Evolutionary conservation across 1,140 invertebrate genomes (phyloP), one percentile per base, ranked within the genome.

Genomic region (Drosophila bocqueti): DNA sequence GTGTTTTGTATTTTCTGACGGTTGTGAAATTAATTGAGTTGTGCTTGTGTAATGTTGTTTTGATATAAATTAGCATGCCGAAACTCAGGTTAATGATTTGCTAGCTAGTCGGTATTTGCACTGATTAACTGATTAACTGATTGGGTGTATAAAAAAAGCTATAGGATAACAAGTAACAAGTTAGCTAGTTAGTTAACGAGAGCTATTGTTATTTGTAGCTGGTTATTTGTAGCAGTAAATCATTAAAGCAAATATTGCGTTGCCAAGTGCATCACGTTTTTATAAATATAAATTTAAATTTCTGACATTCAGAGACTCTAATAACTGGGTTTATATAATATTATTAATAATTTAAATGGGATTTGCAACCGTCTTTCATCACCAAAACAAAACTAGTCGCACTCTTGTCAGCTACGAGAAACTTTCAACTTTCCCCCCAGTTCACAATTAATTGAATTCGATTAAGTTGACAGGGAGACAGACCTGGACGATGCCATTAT

Each of bases 401-500:
- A 43, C 43, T 43, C n/a, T 43, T 4, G 26, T 18, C 49, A 50
- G 10, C n/a, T 7, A 13, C 18, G 11, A 1, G 1, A 18, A 21
- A 15, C n/a, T 15, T 21, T 36, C n/a, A 21, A n/a, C 43, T 45
- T 21, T 11, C 5, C 10, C 9, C 26, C 4, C 9, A 1, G 24
- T 49, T 52, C 38, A 57, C 36, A 57, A 57, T 40, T 57, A 57
- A 57, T 57, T 57, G 54, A 57, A 10, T 57, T 57, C 36, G 54
- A 40, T 57, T 57, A 40, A 26, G 54, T 57, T 57, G 36, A 57
- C 36, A 54, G 29, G 7, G n/a, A 7, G n/a, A 31, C 26, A 6
- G 26, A 54, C 24, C 52, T 24, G 50, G 29, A 36, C 3, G 34
- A 24, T 36, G 31, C 34, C 52, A 24, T 55, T 38, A 24, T 55